phyloP scores from a whole-genome alignment of 2,888 invertebrate genomes.

The Cantharis lateralis region DNA sequence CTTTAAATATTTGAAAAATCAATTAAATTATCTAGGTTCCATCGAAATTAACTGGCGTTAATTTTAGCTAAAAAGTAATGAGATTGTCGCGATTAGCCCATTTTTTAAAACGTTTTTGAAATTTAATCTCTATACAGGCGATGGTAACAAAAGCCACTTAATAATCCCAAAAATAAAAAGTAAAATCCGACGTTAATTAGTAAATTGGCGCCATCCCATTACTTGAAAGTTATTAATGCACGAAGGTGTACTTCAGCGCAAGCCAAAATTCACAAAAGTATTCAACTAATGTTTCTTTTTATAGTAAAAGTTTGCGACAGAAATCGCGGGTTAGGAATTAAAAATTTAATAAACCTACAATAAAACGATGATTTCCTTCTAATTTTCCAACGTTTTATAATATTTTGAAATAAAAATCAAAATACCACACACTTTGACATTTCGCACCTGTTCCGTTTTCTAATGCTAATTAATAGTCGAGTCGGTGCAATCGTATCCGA shows the following conservation, averaged over 20 bases:
- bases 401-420: not conserved
- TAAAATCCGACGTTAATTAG: not conserved
- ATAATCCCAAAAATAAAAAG: not conserved
- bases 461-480: not conserved
- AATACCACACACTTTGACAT: not conserved
- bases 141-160: not conserved
- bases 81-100: not conserved
- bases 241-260: not conserved
- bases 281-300: not conserved
- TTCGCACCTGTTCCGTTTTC: not conserved
- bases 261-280: not conserved
- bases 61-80: not conserved
- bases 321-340: not conserved
- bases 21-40: not conserved
- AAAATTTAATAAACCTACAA: not conserved
- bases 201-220: slow-evolving; percentile 3
- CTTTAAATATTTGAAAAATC: not conserved
- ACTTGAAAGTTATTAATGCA: slow-evolving; percentile 2
- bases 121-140: not conserved
- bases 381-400: not conserved
- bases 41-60: not conserved
- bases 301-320: not conserved
- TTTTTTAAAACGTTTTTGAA: not conserved
- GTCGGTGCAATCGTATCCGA: not conserved
- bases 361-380: not conserved